phyloP scores from a whole-genome alignment of 2,113 vertebrate species.

The Erpornis zantholeuca region DNA sequence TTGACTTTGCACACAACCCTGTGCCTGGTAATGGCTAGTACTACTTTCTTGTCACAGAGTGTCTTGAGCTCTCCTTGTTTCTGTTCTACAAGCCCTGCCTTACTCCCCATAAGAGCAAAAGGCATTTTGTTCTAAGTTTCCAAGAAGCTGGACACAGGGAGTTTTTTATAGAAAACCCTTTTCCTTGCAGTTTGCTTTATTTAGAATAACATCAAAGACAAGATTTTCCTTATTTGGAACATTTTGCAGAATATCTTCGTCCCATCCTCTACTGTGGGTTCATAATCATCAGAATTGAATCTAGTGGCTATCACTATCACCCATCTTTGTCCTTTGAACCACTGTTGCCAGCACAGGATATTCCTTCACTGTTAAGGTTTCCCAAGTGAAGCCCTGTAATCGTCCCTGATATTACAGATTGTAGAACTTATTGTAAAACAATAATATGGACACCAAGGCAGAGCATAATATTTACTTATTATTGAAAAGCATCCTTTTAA shows the following conservation, averaged over 20 bases:
- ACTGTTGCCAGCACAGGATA: background rate
- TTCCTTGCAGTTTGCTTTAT: background rate
- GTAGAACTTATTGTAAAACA: background rate
- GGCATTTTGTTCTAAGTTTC: background rate
- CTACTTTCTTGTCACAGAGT: background rate
- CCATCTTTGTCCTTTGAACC: background rate
- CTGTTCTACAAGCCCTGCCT: background rate
- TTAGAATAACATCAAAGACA: background rate
- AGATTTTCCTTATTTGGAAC: background rate
- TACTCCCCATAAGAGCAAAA: background rate
- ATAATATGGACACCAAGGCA: background rate
- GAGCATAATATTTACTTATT: background rate
- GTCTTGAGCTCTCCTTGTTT: background rate
- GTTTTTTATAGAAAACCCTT: background rate
- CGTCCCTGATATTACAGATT: background rate
- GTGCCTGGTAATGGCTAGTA: background rate
- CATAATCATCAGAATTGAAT: background rate
- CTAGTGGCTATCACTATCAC: background rate
- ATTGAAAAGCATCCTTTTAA: background rate
- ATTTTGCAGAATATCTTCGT: background rate
- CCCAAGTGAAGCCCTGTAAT: background rate
- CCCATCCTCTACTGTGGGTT: background rate
- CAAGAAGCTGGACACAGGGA: background rate
- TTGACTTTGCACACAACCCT: background rate
- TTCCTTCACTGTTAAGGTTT: background rate